Percentiles rank a stretch among this genome's conserved stretches.
Evolutionary conservation across 2,888 invertebrate species (phyloP).

Genomic region (Trissonchulus latispiculum): DNA sequence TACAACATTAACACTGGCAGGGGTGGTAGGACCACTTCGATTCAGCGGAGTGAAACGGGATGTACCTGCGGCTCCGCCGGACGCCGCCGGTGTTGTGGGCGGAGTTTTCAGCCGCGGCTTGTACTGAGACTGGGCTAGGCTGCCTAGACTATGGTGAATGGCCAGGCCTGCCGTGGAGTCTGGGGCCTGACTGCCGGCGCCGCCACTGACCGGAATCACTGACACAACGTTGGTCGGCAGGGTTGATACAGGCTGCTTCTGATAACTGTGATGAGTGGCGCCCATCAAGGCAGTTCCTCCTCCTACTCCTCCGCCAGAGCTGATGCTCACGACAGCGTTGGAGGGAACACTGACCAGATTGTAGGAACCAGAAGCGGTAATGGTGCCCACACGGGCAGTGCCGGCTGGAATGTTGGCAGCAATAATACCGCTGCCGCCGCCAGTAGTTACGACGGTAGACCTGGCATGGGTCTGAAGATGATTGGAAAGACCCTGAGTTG

Average conservation of each 20-base stretch:
- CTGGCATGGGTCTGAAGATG: slow-evolving; percentile 54
- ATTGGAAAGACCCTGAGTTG: slow-evolving; percentile 64
- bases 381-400: background rate
- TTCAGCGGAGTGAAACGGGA: background rate
- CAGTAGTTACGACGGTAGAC: too few species aligned
- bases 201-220: background rate
- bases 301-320: background rate
- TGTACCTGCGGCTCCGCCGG: background rate
- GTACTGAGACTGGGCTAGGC: too few species aligned
- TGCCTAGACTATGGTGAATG: too few species aligned
- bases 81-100: background rate
- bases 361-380: background rate
- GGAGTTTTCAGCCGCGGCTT: background rate
- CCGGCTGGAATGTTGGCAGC: background rate
- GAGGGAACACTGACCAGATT: background rate
- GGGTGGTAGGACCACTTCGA: background rate
- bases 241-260: too few species aligned
- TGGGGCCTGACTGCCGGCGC: too few species aligned
- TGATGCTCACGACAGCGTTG: background rate
- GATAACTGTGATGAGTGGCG: too few species aligned
- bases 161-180: background rate
- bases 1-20: slow-evolving; percentile 5
- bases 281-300: background rate
- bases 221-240: background rate
- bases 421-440: background rate